These are phyloP conservation scores for Tangara arthus DNA, from an alignment of 2,797 vertebrate genomes.

Conservation along the genomic window DNA sequence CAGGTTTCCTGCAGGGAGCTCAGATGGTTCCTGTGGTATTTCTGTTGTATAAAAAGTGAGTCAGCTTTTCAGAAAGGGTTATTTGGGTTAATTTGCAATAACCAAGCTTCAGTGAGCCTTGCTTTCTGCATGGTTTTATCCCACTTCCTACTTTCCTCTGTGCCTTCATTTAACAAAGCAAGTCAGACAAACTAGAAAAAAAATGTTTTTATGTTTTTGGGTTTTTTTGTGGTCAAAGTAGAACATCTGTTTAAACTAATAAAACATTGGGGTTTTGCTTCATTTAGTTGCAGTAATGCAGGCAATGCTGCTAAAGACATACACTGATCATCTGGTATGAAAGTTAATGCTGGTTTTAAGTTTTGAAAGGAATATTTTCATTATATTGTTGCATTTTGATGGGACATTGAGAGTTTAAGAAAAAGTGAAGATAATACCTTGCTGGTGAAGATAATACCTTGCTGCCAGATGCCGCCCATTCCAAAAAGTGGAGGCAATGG, in stretches of 20 bases:
- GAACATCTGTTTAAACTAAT: not conserved
- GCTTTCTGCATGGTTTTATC: not conserved
- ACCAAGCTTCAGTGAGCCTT: not conserved
- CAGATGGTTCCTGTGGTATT: not conserved
- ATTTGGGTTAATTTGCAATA: not conserved
- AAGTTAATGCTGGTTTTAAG: not conserved
- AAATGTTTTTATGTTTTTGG: not conserved
- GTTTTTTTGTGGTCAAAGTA: not conserved
- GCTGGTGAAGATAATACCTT: too few relatives aligned
- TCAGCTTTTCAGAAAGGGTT: constrained; percentile 31
- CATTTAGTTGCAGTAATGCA: not conserved
- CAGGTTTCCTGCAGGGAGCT: constrained; percentile 1
- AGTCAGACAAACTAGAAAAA: not conserved
- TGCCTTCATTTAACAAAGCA: not conserved
- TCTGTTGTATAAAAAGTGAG: constrained; percentile 19
- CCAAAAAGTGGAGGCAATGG: not conserved
- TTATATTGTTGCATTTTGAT: not conserved
- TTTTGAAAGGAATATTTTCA: not conserved
- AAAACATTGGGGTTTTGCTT: not conserved
- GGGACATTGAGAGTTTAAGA: not conserved
- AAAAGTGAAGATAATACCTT: not conserved
- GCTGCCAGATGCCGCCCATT: not conserved
- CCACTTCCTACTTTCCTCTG: not conserved
- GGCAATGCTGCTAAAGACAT: not conserved
- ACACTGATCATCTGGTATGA: not conserved